Conservation (phyloP, 2,888 invertebrate genomes). For the Beris chalybata region DNA sequence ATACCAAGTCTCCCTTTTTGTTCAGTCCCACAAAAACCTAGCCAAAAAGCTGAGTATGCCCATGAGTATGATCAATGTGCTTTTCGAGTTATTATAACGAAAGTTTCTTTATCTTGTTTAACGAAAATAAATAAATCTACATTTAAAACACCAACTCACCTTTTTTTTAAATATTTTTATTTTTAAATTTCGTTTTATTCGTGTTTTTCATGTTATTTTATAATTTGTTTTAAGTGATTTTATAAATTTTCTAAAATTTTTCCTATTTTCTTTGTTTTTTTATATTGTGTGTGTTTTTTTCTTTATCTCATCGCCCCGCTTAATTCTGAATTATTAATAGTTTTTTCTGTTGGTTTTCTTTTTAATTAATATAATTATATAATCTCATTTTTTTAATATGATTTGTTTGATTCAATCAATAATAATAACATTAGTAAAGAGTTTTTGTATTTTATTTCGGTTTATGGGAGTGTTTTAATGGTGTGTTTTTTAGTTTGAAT, state of each 20-base stretch:
- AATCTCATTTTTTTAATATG: conserved; percentile 1
- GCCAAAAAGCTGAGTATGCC: too few relatives aligned
- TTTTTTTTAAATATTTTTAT: conserved; percentile 24
- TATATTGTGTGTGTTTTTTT: conserved; percentile 22
- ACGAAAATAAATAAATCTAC: too few relatives aligned
- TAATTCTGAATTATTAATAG: too few relatives aligned
- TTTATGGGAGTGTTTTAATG: conserved; percentile 6
- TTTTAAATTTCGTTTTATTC: conserved; percentile 25
- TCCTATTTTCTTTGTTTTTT: conserved; percentile 26
- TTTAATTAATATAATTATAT: too few relatives aligned
- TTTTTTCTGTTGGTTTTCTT: too few relatives aligned
- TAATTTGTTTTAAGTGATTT: conserved; percentile 32
- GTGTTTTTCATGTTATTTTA: conserved; percentile 30
- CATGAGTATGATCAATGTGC: too few relatives aligned
- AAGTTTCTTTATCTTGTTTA: too few relatives aligned
- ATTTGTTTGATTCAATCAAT: conserved; percentile 6
- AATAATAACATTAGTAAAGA: conserved; percentile 19
- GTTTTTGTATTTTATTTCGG: conserved; percentile 3
- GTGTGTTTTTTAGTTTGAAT: conserved; percentile 19
- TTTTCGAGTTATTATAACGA: too few relatives aligned
- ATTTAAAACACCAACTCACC: not conserved
- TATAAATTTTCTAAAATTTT: conserved; percentile 32
- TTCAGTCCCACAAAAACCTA: too few relatives aligned
- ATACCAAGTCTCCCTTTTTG: too few relatives aligned
- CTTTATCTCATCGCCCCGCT: too few relatives aligned